A percentile compares a stretch with the other conserved stretches of the same genome.
Evolutionary conservation across 2,888 invertebrate species (phyloP).

Genomic region (Helleia helle): DNA sequence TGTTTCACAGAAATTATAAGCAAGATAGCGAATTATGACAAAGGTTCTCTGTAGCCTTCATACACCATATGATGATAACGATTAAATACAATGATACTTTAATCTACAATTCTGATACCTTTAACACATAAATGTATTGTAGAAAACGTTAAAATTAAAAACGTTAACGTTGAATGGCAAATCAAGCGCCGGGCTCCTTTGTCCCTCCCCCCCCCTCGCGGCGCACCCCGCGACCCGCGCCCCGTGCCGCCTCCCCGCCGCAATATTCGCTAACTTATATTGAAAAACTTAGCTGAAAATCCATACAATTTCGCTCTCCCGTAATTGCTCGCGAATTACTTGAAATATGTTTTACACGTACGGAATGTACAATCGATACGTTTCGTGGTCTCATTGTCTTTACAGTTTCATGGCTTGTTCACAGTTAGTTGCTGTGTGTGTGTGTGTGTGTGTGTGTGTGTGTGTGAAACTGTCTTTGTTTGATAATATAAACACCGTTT

Average conservation of each 20-base stretch:
- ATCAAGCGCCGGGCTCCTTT: not conserved
- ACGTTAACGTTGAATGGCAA: not conserved
- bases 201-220: not conserved
- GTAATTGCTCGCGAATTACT: conserved; percentile 22
- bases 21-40: no score
- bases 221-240: no score
- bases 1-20: no score
- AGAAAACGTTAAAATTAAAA: not conserved
- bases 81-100: no score
- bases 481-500: no score
- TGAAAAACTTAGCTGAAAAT: conserved; percentile 26
- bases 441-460: no score
- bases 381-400: not conserved
- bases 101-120: no score
- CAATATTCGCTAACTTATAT: conserved; percentile 26
- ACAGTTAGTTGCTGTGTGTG: no score
- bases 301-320: conserved; percentile 19
- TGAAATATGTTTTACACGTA: conserved; percentile 15
- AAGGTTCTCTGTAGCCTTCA: no score
- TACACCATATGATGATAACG: no score
- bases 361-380: not conserved
- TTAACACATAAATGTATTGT: no score
- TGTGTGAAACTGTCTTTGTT: no score
- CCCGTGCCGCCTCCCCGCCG: not conserved
- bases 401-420: not conserved